Evolutionary conservation across 2,113 vertebrate genomes (phyloP).

Genomic region (Podilymbus podiceps): DNA sequence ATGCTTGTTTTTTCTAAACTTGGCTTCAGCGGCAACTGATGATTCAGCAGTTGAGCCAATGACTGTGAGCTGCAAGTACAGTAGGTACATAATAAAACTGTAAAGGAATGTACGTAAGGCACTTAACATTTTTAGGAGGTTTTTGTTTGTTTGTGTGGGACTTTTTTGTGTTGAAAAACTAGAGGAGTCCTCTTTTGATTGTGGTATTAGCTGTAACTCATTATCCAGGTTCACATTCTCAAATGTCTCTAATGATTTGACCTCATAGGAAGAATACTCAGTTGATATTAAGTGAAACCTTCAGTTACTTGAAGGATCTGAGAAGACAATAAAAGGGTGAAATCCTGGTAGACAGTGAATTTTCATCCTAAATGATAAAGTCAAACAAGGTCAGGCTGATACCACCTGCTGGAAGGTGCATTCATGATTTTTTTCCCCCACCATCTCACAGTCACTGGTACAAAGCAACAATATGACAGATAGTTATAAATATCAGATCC

Average conservation of each 20-base stretch:
- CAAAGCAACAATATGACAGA: slow-evolving; percentile 1
- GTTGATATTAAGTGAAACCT: not conserved
- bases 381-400: not conserved
- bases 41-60: not conserved
- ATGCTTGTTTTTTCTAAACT: not conserved
- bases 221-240: not conserved
- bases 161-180: not conserved
- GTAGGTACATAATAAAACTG: not conserved
- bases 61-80: not conserved
- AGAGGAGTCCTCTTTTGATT: not conserved
- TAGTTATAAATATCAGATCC: slow-evolving; percentile 16
- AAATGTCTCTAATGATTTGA: not conserved
- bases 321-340: not conserved
- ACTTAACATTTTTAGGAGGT: not conserved
- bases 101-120: not conserved
- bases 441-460: not conserved
- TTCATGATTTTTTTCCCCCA: not conserved
- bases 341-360: not conserved
- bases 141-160: not conserved
- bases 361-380: not conserved
- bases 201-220: not conserved
- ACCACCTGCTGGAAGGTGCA: not conserved
- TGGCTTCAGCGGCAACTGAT: not conserved
- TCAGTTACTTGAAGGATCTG: not conserved
- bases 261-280: not conserved